A percentile compares a stretch with the other conserved stretches of the same genome.
These are phyloP conservation scores for Andrena hattorfiana DNA, from an alignment of 2,888 invertebrate genomes.

Conservation along the genomic window DNA sequence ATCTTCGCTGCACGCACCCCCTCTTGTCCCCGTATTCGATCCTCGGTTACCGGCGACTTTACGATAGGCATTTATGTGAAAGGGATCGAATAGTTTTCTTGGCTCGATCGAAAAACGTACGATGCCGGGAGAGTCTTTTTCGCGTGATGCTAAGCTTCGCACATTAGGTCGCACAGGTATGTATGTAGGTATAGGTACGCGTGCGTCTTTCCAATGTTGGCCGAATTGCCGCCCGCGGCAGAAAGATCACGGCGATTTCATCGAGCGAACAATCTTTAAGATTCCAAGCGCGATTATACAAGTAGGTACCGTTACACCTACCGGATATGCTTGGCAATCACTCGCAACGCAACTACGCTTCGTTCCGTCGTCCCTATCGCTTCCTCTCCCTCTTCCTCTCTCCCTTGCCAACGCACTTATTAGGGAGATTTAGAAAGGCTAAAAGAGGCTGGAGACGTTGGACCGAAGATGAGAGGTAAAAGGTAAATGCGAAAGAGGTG, in stretches of 20 bases:
- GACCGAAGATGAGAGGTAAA: no score
- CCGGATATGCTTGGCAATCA: background rate
- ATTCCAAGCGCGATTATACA: background rate
- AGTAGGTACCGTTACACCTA: background rate
- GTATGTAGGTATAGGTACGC: background rate
- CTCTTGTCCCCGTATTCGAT: background rate
- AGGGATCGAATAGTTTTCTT: background rate
- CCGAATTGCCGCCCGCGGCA: constrained; percentile 44
- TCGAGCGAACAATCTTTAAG: background rate
- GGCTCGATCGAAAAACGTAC: constrained; percentile 11
- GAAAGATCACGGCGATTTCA: no score
- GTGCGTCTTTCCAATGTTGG: constrained; percentile 34
- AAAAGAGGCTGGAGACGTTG: no score
- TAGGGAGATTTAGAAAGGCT: no score
- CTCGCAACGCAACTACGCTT: background rate
- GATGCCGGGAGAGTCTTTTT: constrained; percentile 43
- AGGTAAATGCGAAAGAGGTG: no score
- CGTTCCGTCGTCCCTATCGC: background rate
- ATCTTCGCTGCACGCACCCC: background rate
- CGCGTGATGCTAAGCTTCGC: constrained; percentile 29
- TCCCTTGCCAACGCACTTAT: background rate
- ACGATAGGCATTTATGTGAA: no score
- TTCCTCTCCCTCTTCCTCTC: background rate
- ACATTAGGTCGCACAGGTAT: background rate
- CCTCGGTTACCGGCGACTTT: background rate